Evolutionary conservation across 2,888 invertebrate genomes (phyloP), one percentile per base, ranked within the genome.

Genomic region (Euzetes globulus): DNA sequence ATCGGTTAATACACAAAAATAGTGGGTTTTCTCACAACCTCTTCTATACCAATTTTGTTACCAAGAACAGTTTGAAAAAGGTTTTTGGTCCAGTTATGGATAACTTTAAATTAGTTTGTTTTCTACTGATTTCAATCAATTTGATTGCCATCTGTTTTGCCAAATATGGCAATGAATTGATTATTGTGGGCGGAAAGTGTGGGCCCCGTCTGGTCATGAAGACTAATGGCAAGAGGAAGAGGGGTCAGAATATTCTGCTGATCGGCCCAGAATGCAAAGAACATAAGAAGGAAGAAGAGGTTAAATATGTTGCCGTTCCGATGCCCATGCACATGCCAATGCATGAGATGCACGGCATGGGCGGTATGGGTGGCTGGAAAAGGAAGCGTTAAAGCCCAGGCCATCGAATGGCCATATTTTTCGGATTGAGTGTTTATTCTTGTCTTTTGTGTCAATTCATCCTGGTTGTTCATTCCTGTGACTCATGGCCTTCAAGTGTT

Each of bases 201-300:
- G 72, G 72, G 9, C 72, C 72, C 9, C 25, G 50, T 7, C 37
- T 72, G 2, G 55, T 72, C n/a, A 22, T 47, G 25, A 72, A 72
- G 50, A 52, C 50, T 19, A 5, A 52, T 13, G 50, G 55, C 15
- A 25, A 25, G 19, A 7, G 22, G 1, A 3, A n/a, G 29, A 63
- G 37, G 15, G 13, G 37, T 1, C 4, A 37, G 6, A 37, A 37
- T n/a, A 63, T 63, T 6, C 33, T 63, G 9, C 37, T 63, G 37
- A 37, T 63, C n/a, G 63, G 63, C n/a, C 33, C 33, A 5, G 63
- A 63, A 7, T 63, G 63, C n/a, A 63, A 63, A 15, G 33, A 63
- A n/a, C n/a, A n/a, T 4, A 37, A 63, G 19, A 63, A 63, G 19
- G n/a, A 63, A 17, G n/a, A 63, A 19, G 63, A 37, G 37, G 37